A percentile compares a stretch with the other conserved stretches of the same genome.
Evolutionary conservation across 2,888 invertebrate species (phyloP).

Genomic region (Melinaea marsaeus): DNA sequence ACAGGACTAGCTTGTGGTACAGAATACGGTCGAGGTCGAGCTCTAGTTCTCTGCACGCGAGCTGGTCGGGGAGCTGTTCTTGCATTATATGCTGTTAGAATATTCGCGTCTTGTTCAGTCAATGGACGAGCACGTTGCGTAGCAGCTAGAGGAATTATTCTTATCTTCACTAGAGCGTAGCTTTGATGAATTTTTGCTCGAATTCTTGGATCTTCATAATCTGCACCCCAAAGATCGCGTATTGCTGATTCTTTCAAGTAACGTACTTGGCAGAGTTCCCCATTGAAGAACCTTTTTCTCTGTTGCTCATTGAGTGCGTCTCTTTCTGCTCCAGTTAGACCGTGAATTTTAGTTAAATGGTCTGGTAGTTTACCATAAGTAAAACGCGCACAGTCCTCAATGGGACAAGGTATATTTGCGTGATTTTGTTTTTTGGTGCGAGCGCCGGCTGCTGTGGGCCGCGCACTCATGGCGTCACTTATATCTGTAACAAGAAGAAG

Average conservation of each 20-base stretch:
- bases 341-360: slow-evolving; percentile 73
- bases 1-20: slow-evolving; percentile 53
- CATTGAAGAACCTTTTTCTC: slow-evolving; percentile 73
- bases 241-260: slow-evolving; percentile 74
- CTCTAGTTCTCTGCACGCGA: slow-evolving; percentile 58
- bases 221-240: slow-evolving; percentile 72
- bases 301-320: slow-evolving; percentile 73
- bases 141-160: slow-evolving; percentile 71
- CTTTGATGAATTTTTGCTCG: slow-evolving; percentile 73
- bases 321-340: slow-evolving; percentile 69
- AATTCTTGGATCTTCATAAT: slow-evolving; percentile 71
- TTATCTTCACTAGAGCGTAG: slow-evolving; percentile 69
- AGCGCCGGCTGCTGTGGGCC: slow-evolving; percentile 49
- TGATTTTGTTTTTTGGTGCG: slow-evolving; percentile 76
- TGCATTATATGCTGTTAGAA: slow-evolving; percentile 73
- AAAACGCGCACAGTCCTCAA: slow-evolving; percentile 74
- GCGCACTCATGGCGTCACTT: slow-evolving; percentile 46
- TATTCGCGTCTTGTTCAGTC: slow-evolving; percentile 74
- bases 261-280: slow-evolving; percentile 74
- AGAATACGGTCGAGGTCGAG: slow-evolving; percentile 62
- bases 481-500: slow-evolving; percentile 39
- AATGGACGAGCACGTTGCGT: slow-evolving; percentile 67
- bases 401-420: slow-evolving; percentile 74
- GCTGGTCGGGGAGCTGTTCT: slow-evolving; percentile 69
- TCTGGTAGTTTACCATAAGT: slow-evolving; percentile 75